Evolutionary conservation across 2,113 vertebrate genomes (phyloP).

Genomic region (Polypterus bichir): DNA sequence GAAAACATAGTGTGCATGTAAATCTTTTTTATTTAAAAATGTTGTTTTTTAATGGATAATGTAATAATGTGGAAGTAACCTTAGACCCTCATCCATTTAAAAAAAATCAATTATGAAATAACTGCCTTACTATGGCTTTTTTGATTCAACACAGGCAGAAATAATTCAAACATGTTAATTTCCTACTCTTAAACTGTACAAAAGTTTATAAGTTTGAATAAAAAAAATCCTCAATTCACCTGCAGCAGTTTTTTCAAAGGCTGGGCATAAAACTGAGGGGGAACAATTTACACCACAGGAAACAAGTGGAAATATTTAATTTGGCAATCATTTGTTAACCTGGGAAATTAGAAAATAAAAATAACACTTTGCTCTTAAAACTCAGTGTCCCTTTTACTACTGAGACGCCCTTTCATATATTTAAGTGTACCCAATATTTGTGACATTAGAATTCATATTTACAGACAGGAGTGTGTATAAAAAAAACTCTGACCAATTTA

Average conservation of each 20-base stretch:
- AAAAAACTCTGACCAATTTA: slow-evolving; percentile 9
- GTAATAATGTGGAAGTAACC: no score
- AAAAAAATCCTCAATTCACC: no score
- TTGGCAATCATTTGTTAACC: slow-evolving; percentile 19
- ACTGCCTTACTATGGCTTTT: no score
- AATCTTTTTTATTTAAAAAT: no score
- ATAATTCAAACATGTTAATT: no score
- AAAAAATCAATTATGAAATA: no score
- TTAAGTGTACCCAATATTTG: slow-evolving; percentile 2
- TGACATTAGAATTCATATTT: slow-evolving; percentile 11
- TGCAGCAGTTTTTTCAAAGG: background rate
- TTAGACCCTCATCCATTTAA: no score
- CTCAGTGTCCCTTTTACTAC: slow-evolving; percentile 5
- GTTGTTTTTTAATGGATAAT: no score
- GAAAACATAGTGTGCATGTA: no score
- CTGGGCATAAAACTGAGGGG: background rate
- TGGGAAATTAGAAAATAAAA: slow-evolving; percentile 29
- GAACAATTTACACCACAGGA: slow-evolving; percentile 16
- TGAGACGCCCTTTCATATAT: slow-evolving; percentile 22
- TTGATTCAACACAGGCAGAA: no score
- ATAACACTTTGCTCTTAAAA: slow-evolving; percentile 17
- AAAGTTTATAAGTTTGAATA: no score
- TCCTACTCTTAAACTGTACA: no score
- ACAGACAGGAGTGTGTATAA: slow-evolving; percentile 16
- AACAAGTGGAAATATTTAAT: slow-evolving; percentile 18